These are phyloP conservation scores for Acronicta leporina DNA, from an alignment of 2,888 invertebrate genomes.

Conservation along the genomic window DNA sequence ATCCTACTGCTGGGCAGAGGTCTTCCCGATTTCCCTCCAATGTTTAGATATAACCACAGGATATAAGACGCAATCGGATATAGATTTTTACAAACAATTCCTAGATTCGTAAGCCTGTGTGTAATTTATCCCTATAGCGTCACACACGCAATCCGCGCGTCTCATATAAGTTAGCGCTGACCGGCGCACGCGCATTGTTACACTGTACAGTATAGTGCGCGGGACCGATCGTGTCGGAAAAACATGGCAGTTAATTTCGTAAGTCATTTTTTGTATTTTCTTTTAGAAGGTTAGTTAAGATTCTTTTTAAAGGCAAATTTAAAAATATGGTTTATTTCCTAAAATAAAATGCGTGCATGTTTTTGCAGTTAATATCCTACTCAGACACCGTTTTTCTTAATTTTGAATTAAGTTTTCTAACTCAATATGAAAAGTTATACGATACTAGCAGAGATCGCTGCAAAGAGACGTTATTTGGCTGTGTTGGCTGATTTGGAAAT, in stretches of 20 bases:
- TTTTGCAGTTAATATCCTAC: too few relatives aligned
- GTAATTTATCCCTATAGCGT: conserved; percentile 44
- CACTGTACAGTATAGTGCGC: conserved; percentile 55
- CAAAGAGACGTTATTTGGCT: too few relatives aligned
- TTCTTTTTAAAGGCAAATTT: background rate
- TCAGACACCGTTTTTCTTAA: too few relatives aligned
- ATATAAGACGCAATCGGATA: conserved; percentile 1
- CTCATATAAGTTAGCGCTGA: conserved; percentile 62
- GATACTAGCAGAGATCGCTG: too few relatives aligned
- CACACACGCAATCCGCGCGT: conserved; percentile 35
- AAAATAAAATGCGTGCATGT: too few relatives aligned
- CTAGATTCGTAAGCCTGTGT: conserved; percentile 23
- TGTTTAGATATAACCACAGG: too few relatives aligned
- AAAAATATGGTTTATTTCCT: too few relatives aligned
- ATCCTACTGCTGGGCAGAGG: too few relatives aligned
- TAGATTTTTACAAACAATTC: conserved; percentile 12
- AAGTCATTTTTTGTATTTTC: conserved; percentile 54
- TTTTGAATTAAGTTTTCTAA: too few relatives aligned
- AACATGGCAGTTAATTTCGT: conserved; percentile 68
- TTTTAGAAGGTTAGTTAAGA: background rate
- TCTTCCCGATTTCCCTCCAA: too few relatives aligned
- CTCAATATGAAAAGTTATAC: too few relatives aligned
- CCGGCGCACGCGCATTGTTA: conserved; percentile 63
- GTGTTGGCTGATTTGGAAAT: too few relatives aligned
- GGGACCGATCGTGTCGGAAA: conserved; percentile 51